phyloP scores from a whole-genome alignment of 2,797 vertebrate species.

The Esox masquinongy region DNA sequence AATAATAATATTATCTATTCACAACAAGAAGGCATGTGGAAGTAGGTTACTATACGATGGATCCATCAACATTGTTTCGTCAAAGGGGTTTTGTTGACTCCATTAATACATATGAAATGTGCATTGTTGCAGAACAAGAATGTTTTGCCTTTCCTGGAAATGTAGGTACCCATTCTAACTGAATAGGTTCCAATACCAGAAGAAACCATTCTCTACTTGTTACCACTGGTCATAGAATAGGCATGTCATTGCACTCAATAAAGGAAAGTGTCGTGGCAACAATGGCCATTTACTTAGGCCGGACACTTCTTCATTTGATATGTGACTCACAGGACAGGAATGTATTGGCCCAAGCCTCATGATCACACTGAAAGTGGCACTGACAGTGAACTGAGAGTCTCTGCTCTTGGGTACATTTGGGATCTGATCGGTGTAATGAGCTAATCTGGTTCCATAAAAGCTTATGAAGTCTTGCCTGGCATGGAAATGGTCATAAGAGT shows the following conservation, averaged over 20 bases:
- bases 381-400: slow-evolving; percentile 27
- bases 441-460: neutral
- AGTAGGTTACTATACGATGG: neutral
- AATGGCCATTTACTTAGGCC: slow-evolving; percentile 15
- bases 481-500: neutral
- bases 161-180: neutral
- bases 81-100: neutral
- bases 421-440: slow-evolving; percentile 18
- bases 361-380: slow-evolving; percentile 38
- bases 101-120: neutral
- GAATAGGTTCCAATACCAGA: neutral
- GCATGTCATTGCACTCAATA: neutral
- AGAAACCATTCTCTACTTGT: neutral
- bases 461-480: neutral
- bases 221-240: neutral
- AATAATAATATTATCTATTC: neutral
- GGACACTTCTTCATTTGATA: slow-evolving; percentile 7
- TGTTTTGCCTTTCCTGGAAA: neutral
- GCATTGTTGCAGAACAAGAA: neutral
- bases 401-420: slow-evolving; percentile 23
- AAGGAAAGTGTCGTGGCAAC: slow-evolving; percentile 25
- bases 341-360: slow-evolving; percentile 42
- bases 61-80: neutral
- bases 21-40: neutral
- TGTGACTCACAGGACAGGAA: slow-evolving; percentile 46